phyloP scores from a whole-genome alignment of 2,113 vertebrate species.

The Spilogale gracilis region DNA sequence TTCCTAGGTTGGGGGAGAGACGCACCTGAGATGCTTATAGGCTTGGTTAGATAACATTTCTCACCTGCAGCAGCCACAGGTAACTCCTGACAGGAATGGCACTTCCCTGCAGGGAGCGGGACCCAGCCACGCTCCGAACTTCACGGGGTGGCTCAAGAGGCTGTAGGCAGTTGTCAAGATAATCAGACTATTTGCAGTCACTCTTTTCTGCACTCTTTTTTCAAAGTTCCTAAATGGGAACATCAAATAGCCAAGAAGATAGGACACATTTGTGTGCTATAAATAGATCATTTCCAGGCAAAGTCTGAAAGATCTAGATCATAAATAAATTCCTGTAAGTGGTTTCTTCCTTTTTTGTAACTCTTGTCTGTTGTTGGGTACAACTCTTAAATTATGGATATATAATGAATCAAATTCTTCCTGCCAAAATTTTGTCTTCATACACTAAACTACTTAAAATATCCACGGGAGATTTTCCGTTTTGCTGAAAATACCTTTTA shows the following conservation, averaged over 20 bases:
- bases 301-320: neutral
- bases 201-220: neutral
- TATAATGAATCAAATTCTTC: neutral
- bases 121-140: conserved; percentile 68
- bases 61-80: conserved; percentile 80
- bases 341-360: neutral
- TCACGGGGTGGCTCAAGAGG: conserved; percentile 68
- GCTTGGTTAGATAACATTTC: conserved; percentile 86
- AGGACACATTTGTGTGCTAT: conserved; percentile 39
- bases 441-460: conserved; percentile 15
- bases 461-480: conserved; percentile 15
- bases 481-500: conserved; percentile 63
- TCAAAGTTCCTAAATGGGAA: conserved; percentile 58
- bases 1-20: conserved; percentile 84
- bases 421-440: conserved; percentile 51
- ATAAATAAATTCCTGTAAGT: conserved; percentile 7
- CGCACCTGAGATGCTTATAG: conserved; percentile 85
- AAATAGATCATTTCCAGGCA: conserved; percentile 46
- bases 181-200: conserved; percentile 76
- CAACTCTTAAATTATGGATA: conserved; percentile 23
- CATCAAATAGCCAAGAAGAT: conserved; percentile 61
- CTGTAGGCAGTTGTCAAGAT: conserved; percentile 63
- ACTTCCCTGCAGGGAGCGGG: conserved; percentile 75
- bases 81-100: conserved; percentile 76
- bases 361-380: neutral